These are phyloP conservation scores for Alethe diademata DNA, from an alignment of 2,113 vertebrate genomes.

Conservation along the genomic window DNA sequence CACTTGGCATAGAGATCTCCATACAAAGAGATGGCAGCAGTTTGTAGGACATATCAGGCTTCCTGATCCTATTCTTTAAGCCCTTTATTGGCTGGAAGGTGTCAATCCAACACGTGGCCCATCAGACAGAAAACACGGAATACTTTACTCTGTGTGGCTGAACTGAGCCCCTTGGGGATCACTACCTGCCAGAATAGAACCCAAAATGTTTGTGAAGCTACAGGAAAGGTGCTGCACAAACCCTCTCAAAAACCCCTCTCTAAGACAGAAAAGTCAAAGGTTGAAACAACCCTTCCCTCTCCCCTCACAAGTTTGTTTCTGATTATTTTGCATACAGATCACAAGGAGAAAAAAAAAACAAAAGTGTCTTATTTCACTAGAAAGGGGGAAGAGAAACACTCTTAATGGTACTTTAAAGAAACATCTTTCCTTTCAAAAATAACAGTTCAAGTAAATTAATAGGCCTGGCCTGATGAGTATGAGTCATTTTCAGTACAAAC, in stretches of 20 bases:
- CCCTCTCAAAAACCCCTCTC: neutral
- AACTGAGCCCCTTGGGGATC: neutral
- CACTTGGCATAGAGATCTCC: neutral
- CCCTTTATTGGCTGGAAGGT: neutral
- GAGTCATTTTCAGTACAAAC: constrained; percentile 36
- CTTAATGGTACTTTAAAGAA: constrained; percentile 18
- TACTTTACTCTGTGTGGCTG: neutral
- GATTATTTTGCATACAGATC: neutral
- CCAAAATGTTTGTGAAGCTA: neutral
- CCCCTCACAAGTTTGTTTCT: neutral
- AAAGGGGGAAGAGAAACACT: neutral
- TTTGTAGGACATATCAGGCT: neutral
- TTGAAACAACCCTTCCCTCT: neutral
- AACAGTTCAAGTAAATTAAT: constrained; percentile 18
- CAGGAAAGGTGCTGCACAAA: neutral
- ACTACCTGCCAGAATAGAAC: neutral
- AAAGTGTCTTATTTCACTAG: neutral
- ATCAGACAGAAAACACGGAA: neutral
- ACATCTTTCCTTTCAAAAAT: constrained; percentile 19
- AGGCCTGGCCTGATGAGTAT: neutral
- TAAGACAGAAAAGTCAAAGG: neutral
- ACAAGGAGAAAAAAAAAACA: neutral
- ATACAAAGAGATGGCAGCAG: neutral
- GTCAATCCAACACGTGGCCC: neutral
- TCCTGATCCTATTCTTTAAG: neutral